Base-by-base conservation (phyloP, 2,113 vertebrate genomes). In the Labeo catla region DNA sequence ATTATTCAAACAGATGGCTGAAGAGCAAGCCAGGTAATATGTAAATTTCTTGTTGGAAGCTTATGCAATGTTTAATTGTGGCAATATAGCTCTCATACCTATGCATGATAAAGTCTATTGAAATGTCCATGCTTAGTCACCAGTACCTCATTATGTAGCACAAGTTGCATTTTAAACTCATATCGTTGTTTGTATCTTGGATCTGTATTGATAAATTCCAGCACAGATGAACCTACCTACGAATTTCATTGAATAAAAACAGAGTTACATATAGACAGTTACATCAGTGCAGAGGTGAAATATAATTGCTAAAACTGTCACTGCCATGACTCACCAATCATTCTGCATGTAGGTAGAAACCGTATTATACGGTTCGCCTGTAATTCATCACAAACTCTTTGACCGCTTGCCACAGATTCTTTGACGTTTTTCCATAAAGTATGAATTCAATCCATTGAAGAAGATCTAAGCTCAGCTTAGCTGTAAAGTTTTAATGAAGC, bases 281-380 rank as follows among this genome's bases (percentile, higher is more conserved):
- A 39, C 59, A 59, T 59, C 72, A 28, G 21, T 74, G 72, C 72
- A 74, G n/a, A 74, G 45, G 45, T 49, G n/a, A 74, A 21, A 49
- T 49, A 74, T 66, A 78, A 21, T 54, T 52, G 68, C 70, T 88
- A 81, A 73, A 81, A 39, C 81, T 76, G 76, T 86, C 68, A 74
- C 76, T 85, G 80, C n/a, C 15, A 72, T 72, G 72, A 83, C 43
- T 23, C 76, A 59, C 43, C 39, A 61, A 65, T 82, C 63, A 82
- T 76, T 79, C 66, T 59, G 45, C 80, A 49, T 81, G 47, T 65
- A 85, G 39, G 12, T 10, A 19, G 28, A 65, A 81, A 23, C 21
- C 3, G 23, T 23, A 82, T 65, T 82, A 28, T 47, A 34, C 23
- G 28, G 57, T 76, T 28, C 13, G 7, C 21, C 59, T n/a, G 34